These are phyloP conservation scores for Australoheros scitulus DNA, from an alignment of 2,113 vertebrate genomes.

Conservation along the genomic window DNA sequence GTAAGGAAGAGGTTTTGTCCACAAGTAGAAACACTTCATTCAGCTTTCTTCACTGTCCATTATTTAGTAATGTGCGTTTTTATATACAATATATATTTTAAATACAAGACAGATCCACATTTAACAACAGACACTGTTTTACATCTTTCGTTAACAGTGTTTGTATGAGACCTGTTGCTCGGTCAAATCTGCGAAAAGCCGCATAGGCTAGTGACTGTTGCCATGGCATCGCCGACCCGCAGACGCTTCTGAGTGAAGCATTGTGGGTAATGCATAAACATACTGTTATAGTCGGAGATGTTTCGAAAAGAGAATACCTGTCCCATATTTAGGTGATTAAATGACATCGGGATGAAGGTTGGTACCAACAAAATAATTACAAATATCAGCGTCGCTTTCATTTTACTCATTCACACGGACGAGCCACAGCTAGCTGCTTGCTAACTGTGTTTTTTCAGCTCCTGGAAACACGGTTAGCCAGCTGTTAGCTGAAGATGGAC, in stretches of 20 bases:
- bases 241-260: constrained; percentile 71
- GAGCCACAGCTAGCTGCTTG: background rate
- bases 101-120: background rate
- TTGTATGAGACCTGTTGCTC: background rate
- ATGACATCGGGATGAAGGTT: constrained; percentile 64
- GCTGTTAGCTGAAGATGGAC: background rate
- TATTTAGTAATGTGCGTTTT: background rate
- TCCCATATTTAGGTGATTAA: background rate
- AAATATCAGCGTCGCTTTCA: rapidly evolving
- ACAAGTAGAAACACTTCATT: background rate
- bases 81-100: too few relatives aligned
- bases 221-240: constrained; percentile 66
- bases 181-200: too few relatives aligned
- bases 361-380: background rate
- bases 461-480: background rate
- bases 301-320: background rate
- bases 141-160: background rate
- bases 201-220: constrained; percentile 69
- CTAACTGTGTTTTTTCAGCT: constrained; percentile 15
- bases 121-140: background rate
- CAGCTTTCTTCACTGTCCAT: background rate
- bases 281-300: background rate
- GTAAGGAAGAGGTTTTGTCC: too few relatives aligned
- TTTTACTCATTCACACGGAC: background rate
- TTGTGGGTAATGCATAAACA: constrained; percentile 57